Base-by-base conservation (phyloP, 1,140 invertebrate species). In the Drosophila albomicans region DNA sequence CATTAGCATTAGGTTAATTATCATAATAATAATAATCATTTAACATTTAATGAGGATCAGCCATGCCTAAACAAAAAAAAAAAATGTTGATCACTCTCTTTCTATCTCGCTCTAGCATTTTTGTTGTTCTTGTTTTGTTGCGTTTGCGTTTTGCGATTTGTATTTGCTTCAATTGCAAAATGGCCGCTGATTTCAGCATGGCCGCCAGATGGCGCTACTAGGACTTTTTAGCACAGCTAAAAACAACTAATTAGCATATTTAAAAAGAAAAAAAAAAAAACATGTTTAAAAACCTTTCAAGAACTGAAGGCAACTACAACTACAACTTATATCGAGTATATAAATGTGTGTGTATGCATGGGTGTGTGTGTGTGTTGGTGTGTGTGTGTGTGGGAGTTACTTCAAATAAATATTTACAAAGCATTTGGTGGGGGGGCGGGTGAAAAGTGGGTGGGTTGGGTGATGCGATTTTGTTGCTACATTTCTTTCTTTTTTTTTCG, bases 331-430 rank as follows among this genome's bases (percentile, higher is more conserved):
- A 51, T 77, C 54, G 62, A 41, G 54, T 65, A 54, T 71, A 65
- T 59, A 62, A 61, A 61, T 73, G 15, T 77, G 28, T 54, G 15
- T 65, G 43, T 63, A 32, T 70, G 32, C 49, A 25, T 71, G 59
- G 51, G 58, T 67, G 46, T 51, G 38, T 48, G 48, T 65, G 13
- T 38, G 45, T 52, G 1, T 1, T 1, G 1, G 61, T 64, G 54
- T 15, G 57, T 68, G 63, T 58, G 72, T 61, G 43, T 15, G 41
- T 70, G 46, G 46, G 51, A 52, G 58, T 68, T 75, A 82, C 76
- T 87, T 87, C 76, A 87, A 87, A 87, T 87, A 87, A 87, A 87
- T 87, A 87, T 87, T 82, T 87, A 87, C 82, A 87, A 87, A 88
- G 78, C 81, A 30, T 11, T 15, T 20, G 15, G 56, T 62, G 46